Percentiles rank a stretch among this genome's conserved stretches.
These are phyloP conservation scores for Chaenogobius annularis DNA, from an alignment of 2,113 vertebrate species.

Conservation along the genomic window DNA sequence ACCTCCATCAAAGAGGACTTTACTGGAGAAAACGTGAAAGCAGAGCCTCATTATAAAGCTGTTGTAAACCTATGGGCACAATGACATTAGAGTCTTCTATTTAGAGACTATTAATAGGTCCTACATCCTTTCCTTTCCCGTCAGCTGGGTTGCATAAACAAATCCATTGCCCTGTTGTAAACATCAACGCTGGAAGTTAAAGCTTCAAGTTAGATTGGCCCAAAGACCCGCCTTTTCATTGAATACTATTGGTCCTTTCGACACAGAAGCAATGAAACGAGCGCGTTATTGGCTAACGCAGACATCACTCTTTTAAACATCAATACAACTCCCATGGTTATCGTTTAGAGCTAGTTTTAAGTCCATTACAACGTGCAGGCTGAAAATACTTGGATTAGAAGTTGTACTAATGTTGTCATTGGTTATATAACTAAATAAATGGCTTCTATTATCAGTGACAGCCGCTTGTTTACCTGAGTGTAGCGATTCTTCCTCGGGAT, in stretches of 20 bases:
- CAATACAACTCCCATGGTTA: slow-evolving; percentile 29
- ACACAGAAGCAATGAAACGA: neutral
- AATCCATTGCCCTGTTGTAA: slow-evolving; percentile 42
- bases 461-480: slow-evolving; percentile 68
- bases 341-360: slow-evolving; percentile 41
- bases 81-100: neutral
- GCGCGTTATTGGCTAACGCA: slow-evolving; percentile 30
- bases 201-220: slow-evolving; percentile 53
- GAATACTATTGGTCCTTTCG: slow-evolving; percentile 22
- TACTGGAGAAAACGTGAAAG: neutral
- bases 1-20: neutral
- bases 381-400: neutral
- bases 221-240: slow-evolving; percentile 44
- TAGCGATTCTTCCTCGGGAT: slow-evolving; percentile 63
- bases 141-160: slow-evolving; percentile 54
- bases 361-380: slow-evolving; percentile 7
- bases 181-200: slow-evolving; percentile 55
- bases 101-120: neutral
- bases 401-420: neutral
- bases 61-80: neutral
- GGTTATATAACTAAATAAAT: neutral
- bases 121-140: neutral
- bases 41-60: neutral
- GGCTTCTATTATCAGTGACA: neutral
- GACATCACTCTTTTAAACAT: slow-evolving; percentile 19